Base-by-base conservation (phyloP, 2,113 vertebrate species). In the Ophthalmotilapia sp. region DNA sequence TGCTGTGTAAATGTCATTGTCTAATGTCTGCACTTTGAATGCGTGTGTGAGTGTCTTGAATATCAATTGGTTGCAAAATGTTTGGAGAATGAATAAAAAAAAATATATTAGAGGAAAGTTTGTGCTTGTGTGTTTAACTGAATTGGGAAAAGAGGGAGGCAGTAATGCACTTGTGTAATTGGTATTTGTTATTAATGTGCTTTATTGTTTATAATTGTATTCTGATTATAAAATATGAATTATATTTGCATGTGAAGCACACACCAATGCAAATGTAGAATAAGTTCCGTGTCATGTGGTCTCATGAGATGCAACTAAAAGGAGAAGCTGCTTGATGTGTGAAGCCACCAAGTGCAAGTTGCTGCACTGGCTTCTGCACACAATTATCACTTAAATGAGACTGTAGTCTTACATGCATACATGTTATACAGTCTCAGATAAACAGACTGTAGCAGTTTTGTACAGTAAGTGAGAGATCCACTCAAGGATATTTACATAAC, bases 21-120 rank as follows among this genome's bases (percentile, higher is more conserved):
- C 90, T 89, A 54, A 90, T 47, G 68, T 91, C 86, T 21, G 94
- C 93, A 95, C 95, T 95, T 94, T 94, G 84, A 80, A 11, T 86
- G 73, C 3, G 68, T 82, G 83, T 33, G 56, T 84, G 68, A 54
- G 19, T 87, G n/a, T 40, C 19, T 14, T 82, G 85, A 92, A 56
- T 87, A 80, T 88, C 83, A 87, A 85, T 62, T 89, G 80, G 42
- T 82, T 88, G 83, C 49, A 77, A 29, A 81, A 88, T 89, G 56
- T 88, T 89, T 90, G 36, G n/a, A 87, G 23, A 93, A 83, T 79
- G 8, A 94, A 92, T 89, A 88, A 94, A 93, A 38, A 85, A 4
- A 11, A 2, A 10, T 87, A 51, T 12, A 89, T 3, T 68, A 54
- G 36, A 88, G 40, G n/a, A 60, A 42, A 56, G 2, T 45, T 8